Percentiles rank a stretch among this genome's conserved stretches.
phyloP scores from a whole-genome alignment of 2,888 invertebrate species.

The Tetropium fuscum region DNA sequence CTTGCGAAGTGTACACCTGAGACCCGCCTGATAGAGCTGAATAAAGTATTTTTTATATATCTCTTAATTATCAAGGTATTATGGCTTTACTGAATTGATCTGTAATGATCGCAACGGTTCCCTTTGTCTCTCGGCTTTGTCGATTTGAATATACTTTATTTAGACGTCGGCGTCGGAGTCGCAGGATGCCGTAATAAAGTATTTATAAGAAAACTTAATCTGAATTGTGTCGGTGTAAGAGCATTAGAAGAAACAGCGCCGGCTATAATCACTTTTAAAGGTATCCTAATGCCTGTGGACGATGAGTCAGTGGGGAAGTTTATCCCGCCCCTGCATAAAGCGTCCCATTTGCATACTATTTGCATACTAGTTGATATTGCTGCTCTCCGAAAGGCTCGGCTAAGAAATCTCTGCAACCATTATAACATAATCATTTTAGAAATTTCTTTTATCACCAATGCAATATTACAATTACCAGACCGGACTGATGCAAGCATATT shows the following conservation, averaged over 20 bases:
- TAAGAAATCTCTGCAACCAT: slow-evolving; percentile 20
- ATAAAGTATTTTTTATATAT: too few species aligned
- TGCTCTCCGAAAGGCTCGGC: slow-evolving; percentile 21
- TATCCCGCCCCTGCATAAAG: slow-evolving; percentile 46
- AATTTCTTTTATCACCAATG: too few species aligned
- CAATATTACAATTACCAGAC: too few species aligned
- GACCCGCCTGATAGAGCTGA: too few species aligned
- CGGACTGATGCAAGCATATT: too few species aligned
- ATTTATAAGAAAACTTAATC: slow-evolving; percentile 42
- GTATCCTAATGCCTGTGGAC: slow-evolving; percentile 48
- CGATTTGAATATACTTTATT: slow-evolving; percentile 21
- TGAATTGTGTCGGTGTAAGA: slow-evolving; percentile 43
- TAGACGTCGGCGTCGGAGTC: too few species aligned
- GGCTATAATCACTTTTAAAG: slow-evolving; percentile 51
- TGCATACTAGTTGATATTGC: slow-evolving; percentile 47
- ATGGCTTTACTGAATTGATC: too few species aligned
- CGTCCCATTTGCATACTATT: slow-evolving; percentile 52
- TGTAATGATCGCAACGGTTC: neutral
- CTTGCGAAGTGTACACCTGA: too few species aligned
- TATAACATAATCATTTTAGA: slow-evolving; percentile 25
- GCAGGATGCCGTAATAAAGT: slow-evolving; percentile 32
- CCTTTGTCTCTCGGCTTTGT: slow-evolving; percentile 1
- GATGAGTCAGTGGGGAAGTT: slow-evolving; percentile 51
- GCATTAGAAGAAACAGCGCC: slow-evolving; percentile 49
- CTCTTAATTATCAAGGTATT: too few species aligned